Evolutionary conservation across 2,888 invertebrate species (phyloP).

Genomic region (Melipona bicolor): DNA sequence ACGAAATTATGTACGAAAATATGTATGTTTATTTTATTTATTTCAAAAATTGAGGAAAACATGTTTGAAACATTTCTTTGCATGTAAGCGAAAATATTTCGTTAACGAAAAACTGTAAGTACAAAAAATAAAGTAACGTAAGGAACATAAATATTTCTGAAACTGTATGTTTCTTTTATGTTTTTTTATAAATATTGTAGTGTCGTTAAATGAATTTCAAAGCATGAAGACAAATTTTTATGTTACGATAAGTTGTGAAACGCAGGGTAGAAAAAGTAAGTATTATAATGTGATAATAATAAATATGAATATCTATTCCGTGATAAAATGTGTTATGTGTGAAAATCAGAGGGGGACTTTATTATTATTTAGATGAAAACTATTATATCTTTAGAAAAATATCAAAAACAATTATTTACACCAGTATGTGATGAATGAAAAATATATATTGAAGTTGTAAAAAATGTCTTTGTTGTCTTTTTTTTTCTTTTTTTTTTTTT

Average conservation of each 20-base stretch:
- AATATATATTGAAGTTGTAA: not conserved
- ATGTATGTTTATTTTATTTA: too few species aligned
- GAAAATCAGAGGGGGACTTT: too few species aligned
- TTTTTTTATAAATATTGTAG: not conserved
- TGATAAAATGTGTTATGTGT: too few species aligned
- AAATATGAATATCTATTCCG: not conserved
- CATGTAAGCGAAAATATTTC: too few species aligned
- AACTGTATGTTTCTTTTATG: not conserved
- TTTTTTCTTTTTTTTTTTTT: not conserved
- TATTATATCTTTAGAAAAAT: not conserved
- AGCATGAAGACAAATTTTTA: too few species aligned
- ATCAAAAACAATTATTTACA: not conserved
- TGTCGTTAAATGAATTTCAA: not conserved
- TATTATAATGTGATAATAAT: constrained; percentile 13
- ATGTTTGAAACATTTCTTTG: not conserved
- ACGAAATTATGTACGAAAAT: too few species aligned
- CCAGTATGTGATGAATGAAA: not conserved
- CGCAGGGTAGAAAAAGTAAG: constrained; percentile 17
- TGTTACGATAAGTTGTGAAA: not conserved
- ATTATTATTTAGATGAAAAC: too few species aligned
- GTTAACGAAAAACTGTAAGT: not conserved
- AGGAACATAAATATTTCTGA: too few species aligned
- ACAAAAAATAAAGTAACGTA: constrained; percentile 7
- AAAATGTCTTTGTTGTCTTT: not conserved
- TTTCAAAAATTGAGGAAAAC: too few species aligned